Evolutionary conservation across 2,113 vertebrate species (phyloP).

Genomic region (Xenopus borealis): DNA sequence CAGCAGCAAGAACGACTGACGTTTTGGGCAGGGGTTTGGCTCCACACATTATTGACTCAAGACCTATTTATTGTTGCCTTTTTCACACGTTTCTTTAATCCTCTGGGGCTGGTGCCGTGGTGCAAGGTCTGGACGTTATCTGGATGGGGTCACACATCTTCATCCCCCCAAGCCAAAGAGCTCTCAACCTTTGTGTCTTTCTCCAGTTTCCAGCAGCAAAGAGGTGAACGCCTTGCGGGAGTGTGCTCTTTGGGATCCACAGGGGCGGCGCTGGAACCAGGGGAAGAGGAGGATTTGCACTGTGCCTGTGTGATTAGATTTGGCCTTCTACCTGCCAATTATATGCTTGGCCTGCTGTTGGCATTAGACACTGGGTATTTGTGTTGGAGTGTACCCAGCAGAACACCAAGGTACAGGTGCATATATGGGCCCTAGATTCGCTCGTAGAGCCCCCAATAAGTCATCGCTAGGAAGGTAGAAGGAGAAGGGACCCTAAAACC

Average conservation of each 20-base stretch:
- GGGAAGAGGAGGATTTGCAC: not conserved
- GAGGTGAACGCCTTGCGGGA: not conserved
- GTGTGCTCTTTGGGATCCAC: not conserved
- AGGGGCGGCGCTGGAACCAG: not conserved
- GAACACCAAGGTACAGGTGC: too few species aligned
- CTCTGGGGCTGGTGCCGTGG: not conserved
- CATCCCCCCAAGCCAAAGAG: not conserved
- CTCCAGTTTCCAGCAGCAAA: not conserved
- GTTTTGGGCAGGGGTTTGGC: slow-evolving; percentile 33
- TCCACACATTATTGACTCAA: slow-evolving; percentile 65
- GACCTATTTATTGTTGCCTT: slow-evolving; percentile 98
- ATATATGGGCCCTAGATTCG: too few species aligned
- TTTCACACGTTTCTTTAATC: slow-evolving; percentile 69
- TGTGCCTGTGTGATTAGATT: not conserved
- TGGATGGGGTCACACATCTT: not conserved
- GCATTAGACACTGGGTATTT: too few species aligned
- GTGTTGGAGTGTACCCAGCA: too few species aligned
- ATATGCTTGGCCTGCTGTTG: too few species aligned
- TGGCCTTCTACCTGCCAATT: not conserved
- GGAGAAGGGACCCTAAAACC: slow-evolving; percentile 45
- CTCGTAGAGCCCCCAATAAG: too few species aligned
- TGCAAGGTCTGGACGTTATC: not conserved
- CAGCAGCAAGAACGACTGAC: slow-evolving; percentile 88
- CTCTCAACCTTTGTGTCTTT: not conserved
- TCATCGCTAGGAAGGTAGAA: not conserved